Percentiles rank a stretch among this genome's conserved stretches.
phyloP scores from a whole-genome alignment of 1,140 invertebrate species.

The Melitaea cinxia region DNA sequence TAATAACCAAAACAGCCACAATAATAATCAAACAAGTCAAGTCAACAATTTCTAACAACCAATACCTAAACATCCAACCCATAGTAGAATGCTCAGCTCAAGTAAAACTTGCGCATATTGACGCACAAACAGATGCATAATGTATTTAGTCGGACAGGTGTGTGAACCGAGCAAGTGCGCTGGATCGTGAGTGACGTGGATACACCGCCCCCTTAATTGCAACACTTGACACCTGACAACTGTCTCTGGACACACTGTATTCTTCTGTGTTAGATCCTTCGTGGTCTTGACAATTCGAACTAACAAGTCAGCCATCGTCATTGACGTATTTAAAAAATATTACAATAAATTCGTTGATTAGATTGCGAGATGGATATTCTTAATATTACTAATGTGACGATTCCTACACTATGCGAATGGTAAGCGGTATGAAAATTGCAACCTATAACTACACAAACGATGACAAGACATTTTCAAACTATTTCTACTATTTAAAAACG shows the following conservation, averaged over 20 bases:
- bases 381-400: no score
- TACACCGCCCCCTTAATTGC: slow-evolving; percentile 52
- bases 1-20: no score
- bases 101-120: slow-evolving; percentile 19
- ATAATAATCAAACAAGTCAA: no score
- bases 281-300: slow-evolving; percentile 2
- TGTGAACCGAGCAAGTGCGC: slow-evolving; percentile 55
- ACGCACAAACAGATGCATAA: slow-evolving; percentile 47
- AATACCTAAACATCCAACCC: not conserved
- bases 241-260: slow-evolving; percentile 37
- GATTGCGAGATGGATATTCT: no score
- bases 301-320: not conserved
- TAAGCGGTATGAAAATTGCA: no score
- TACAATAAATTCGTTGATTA: no score
- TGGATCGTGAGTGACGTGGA: slow-evolving; percentile 50
- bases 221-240: slow-evolving; percentile 50
- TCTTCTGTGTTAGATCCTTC: slow-evolving; percentile 32
- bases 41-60: no score
- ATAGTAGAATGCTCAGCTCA: slow-evolving; percentile 6
- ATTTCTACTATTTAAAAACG: not conserved
- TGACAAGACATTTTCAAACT: not conserved
- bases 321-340: no score
- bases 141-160: slow-evolving; percentile 57
- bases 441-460: no score
- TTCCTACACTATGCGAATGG: no score